Conservation (phyloP, 2,888 invertebrate species). For the Morpho achilles region DNA sequence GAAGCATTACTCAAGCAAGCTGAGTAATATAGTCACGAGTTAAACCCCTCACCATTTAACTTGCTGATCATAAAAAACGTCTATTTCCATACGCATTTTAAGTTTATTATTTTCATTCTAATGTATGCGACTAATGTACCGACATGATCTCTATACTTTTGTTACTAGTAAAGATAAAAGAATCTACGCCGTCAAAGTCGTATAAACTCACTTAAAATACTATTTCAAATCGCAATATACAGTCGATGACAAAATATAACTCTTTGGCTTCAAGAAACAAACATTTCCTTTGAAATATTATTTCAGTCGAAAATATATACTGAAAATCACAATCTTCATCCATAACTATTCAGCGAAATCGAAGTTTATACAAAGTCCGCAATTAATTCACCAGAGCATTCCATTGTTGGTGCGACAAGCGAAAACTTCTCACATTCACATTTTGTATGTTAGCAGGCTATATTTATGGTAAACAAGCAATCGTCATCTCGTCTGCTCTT, state of each 20-base stretch:
- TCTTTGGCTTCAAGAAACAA: background rate
- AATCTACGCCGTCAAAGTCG: too few relatives aligned
- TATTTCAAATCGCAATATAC: too few relatives aligned
- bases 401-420: slow-evolving; percentile 23
- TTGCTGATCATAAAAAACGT: too few relatives aligned
- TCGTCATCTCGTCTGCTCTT: slow-evolving; percentile 59
- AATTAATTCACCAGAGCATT: slow-evolving; percentile 18
- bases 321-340: slow-evolving; percentile 11
- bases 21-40: too few relatives aligned
- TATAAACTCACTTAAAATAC: too few relatives aligned
- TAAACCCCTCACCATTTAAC: too few relatives aligned
- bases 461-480: slow-evolving; percentile 62
- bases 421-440: slow-evolving; percentile 31
- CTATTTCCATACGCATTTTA: too few relatives aligned
- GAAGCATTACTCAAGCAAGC: too few relatives aligned
- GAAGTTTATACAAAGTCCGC: slow-evolving; percentile 20
- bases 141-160: too few relatives aligned
- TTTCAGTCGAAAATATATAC: slow-evolving; percentile 4
- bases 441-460: slow-evolving; percentile 35
- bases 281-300: slow-evolving; percentile 8
- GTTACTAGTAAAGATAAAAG: too few relatives aligned
- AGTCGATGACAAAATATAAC: background rate
- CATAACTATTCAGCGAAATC: slow-evolving; percentile 23
- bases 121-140: too few relatives aligned
- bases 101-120: too few relatives aligned